These are phyloP conservation scores for Diadegma fenestrale DNA, from an alignment of 2,888 invertebrate species.

Conservation along the genomic window DNA sequence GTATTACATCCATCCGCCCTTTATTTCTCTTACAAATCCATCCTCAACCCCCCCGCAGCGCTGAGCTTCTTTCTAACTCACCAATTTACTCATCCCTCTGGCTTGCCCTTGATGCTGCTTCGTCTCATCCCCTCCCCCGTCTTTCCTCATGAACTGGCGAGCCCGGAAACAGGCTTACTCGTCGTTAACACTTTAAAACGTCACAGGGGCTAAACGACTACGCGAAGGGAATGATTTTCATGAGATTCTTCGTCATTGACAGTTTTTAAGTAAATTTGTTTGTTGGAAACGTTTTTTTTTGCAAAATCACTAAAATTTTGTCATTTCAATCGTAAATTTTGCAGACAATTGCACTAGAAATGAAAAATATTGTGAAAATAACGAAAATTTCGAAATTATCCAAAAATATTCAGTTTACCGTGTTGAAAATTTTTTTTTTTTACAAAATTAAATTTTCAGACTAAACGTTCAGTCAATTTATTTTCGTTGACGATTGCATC, in stretches of 20 bases:
- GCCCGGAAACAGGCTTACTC: slow-evolving; percentile 21
- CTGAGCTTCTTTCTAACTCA: slow-evolving; percentile 27
- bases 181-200: background rate
- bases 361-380: too few species aligned
- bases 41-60: background rate
- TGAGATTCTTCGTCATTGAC: background rate
- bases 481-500: background rate
- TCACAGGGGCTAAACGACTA: background rate
- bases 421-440: too few species aligned
- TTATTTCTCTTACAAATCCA: slow-evolving; percentile 42
- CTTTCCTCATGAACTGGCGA: slow-evolving; percentile 18
- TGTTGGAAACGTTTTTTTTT: too few species aligned
- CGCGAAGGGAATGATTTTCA: too few species aligned
- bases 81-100: slow-evolving; percentile 28
- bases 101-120: slow-evolving; percentile 9
- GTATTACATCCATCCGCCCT: slow-evolving; percentile 50
- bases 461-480: background rate
- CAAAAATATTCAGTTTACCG: too few species aligned
- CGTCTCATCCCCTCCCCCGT: slow-evolving; percentile 6
- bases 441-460: too few species aligned
- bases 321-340: too few species aligned
- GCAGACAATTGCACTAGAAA: too few species aligned
- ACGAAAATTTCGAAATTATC: too few species aligned
- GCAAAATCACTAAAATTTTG: too few species aligned
- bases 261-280: background rate